These are phyloP conservation scores for Oreochromis grahami DNA, from an alignment of 2,797 vertebrate species.

Conservation along the genomic window DNA sequence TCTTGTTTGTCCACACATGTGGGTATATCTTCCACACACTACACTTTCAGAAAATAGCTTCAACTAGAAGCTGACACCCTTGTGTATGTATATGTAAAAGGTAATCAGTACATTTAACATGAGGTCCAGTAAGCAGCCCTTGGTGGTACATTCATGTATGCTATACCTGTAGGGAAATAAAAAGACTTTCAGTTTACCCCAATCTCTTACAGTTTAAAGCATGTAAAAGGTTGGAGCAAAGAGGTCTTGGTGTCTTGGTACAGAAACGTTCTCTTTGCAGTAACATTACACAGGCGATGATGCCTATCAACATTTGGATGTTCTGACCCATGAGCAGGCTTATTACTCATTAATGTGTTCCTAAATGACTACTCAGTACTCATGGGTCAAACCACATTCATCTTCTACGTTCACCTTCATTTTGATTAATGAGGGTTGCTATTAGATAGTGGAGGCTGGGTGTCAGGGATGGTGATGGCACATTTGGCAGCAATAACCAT, in stretches of 20 bases:
- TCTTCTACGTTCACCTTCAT: neutral
- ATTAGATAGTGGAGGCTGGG: neutral
- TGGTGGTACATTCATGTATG: neutral
- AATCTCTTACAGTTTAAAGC: neutral
- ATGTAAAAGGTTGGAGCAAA: neutral
- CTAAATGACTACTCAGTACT: neutral
- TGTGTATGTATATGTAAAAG: neutral
- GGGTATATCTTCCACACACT: neutral
- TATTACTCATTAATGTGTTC: neutral
- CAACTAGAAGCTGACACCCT: rapidly evolving
- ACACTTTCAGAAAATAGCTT: neutral
- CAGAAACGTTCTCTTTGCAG: neutral
- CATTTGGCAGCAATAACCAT: neutral
- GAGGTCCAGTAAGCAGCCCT: neutral
- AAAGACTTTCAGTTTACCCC: neutral
- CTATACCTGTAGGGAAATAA: neutral
- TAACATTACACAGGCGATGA: neutral
- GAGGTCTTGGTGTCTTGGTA: rapidly evolving
- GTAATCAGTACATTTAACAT: neutral
- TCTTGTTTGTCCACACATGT: neutral
- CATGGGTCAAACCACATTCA: neutral
- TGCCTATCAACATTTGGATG: neutral
- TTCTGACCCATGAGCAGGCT: neutral
- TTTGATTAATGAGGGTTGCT: neutral
- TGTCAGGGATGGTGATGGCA: neutral